Evolutionary conservation across 2,888 invertebrate genomes (phyloP), one percentile per base, ranked within the genome.

Genomic region (Meliscaeva auricollis): DNA sequence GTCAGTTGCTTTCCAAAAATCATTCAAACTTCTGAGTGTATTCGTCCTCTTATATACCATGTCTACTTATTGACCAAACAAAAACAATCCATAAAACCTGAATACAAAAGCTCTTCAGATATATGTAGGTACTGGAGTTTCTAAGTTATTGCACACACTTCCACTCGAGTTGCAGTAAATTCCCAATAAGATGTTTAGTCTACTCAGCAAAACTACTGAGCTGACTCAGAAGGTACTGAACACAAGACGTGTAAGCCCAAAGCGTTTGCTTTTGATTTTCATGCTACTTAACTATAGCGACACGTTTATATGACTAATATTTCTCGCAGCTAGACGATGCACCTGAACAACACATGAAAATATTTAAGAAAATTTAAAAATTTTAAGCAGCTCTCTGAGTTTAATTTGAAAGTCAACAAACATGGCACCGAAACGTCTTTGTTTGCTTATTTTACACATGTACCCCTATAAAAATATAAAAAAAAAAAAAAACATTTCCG

Each of bases 331-430:
- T 50, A 41, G 41, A 22, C 41, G n/a, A 60, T 41, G 15, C 50
- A 76, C 17, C 44, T 17, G 20, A 52, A 32, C 48, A 11, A 48
- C n/a, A 52, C n/a, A 8, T 17, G 15, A 11, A 26, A 74, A 44
- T 30, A 22, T 58, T 22, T 15, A 22, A 22, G 56, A 72, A 30
- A 56, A 56, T 69, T 48, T 70, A 81, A 48, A 81, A 58, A 56
- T 64, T 75, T 62, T 38, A 70, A 69, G 44, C 54, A 52, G 48
- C 38, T 52, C 13, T 13, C 41, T 44, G 62, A 75, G 38, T 54
- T 56, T 75, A 69, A 75, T 74, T 80, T 69, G 46, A 69, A 80
- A 56, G 56, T 75, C 58, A 60, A 62, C 52, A 75, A 70, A 64
- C 69, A 54, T 54, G 60, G 54, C 38, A 46, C 30, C 7, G 11